phyloP scores from a whole-genome alignment of 2,888 invertebrate species.

The Margaritifera margaritifera region DNA sequence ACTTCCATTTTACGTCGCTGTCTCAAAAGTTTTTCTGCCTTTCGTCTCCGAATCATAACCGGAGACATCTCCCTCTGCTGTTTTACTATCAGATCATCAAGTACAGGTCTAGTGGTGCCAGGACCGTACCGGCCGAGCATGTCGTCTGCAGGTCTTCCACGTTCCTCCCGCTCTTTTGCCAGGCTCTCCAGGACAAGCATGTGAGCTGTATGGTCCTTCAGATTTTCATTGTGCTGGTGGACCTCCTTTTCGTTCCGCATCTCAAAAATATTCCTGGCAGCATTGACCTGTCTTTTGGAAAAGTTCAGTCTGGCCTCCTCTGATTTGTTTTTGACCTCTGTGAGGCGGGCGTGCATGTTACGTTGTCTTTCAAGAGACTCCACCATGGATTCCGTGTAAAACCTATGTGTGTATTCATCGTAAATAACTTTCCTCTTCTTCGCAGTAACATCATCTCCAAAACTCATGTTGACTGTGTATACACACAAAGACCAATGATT shows the following conservation, averaged over 20 bases:
- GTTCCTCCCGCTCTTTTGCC: conserved; percentile 35
- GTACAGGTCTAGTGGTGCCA: conserved; percentile 35
- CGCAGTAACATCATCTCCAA: conserved; percentile 28
- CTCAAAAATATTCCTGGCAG: conserved; percentile 49
- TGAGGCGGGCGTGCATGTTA: conserved; percentile 46
- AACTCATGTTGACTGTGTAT: conserved; percentile 14
- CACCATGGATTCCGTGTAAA: conserved; percentile 56
- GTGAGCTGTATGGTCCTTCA: conserved; percentile 56
- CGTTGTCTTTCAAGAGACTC: conserved; percentile 55
- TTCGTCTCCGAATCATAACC: conserved; percentile 39
- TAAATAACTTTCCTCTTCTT: conserved; percentile 51
- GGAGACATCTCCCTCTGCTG: conserved; percentile 52
- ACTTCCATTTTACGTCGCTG: conserved; percentile 42
- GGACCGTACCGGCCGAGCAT: conserved; percentile 51
- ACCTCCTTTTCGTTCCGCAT: conserved; percentile 45
- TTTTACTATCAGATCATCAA: conserved; percentile 47
- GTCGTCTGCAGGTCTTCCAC: conserved; percentile 25
- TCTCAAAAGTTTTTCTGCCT: conserved; percentile 41
- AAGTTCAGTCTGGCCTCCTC: conserved; percentile 45
- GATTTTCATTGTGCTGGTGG: conserved; percentile 42
- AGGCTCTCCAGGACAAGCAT: conserved; percentile 47
- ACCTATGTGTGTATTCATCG: conserved; percentile 53
- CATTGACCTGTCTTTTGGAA: conserved; percentile 47
- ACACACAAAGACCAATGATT: neutral
- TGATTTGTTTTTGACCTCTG: conserved; percentile 55